Conservation (phyloP, 2,797 vertebrate genomes). For the Diplodus puntazzo region DNA sequence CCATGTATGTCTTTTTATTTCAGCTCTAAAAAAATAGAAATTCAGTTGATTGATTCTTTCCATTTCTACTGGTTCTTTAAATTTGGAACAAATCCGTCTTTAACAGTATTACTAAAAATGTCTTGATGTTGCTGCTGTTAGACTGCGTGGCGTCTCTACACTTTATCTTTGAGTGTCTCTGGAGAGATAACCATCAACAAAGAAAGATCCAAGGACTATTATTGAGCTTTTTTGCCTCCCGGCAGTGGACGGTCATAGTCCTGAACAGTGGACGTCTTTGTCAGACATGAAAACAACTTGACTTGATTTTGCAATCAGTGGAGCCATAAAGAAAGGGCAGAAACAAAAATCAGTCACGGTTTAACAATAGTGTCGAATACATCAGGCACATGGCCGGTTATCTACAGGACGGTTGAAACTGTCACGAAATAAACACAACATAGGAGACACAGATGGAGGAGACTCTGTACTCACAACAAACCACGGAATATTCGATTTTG, state of each 20-base stretch:
- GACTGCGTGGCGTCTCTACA: not conserved
- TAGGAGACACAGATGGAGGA: not conserved
- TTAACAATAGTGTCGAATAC: not conserved
- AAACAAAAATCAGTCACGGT: not conserved
- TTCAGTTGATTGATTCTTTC: not conserved
- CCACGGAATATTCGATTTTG: not conserved
- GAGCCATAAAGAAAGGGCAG: not conserved
- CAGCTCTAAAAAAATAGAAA: not conserved
- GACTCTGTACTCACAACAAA: not conserved
- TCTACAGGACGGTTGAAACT: not conserved
- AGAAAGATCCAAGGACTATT: not conserved
- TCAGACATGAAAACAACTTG: slow-evolving; percentile 30
- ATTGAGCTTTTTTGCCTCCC: not conserved
- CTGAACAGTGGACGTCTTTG: slow-evolving; percentile 24
- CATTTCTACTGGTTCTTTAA: not conserved
- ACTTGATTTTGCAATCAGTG: not conserved
- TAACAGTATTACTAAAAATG: not conserved
- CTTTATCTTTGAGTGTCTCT: not conserved
- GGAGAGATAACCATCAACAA: not conserved
- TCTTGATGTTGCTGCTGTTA: not conserved
- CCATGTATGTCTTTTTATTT: not conserved
- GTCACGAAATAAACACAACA: not conserved
- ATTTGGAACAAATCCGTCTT: not conserved
- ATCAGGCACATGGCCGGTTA: not conserved
- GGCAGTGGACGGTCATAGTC: not conserved